These are phyloP conservation scores for Progne subis DNA, from an alignment of 2,113 vertebrate genomes.

Conservation along the genomic window DNA sequence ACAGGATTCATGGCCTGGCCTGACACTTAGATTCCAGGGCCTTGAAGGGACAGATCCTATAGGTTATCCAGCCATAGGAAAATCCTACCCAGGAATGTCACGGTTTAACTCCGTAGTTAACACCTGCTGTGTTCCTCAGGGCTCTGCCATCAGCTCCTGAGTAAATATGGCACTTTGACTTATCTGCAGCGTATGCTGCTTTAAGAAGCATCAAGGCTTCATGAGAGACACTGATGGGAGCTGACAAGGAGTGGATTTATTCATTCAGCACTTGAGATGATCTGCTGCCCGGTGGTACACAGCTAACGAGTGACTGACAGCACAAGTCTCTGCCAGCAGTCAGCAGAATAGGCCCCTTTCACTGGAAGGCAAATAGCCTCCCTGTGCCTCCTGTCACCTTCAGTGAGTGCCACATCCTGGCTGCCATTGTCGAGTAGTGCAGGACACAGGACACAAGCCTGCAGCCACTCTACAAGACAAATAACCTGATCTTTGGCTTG, in stretches of 20 bases:
- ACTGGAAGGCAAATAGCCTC: not conserved
- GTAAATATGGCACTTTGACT: not conserved
- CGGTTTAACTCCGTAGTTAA: not conserved
- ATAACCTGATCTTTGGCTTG: not conserved
- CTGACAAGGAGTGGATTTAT: constrained; percentile 66
- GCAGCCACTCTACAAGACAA: not conserved
- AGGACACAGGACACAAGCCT: not conserved
- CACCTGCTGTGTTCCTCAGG: not conserved
- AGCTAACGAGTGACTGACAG: constrained; percentile 25
- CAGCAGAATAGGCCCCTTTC: not conserved
- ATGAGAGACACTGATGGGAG: constrained; percentile 50
- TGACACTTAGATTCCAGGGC: not conserved
- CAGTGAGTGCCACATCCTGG: not conserved
- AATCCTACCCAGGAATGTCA: not conserved
- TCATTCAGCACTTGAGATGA: constrained; percentile 48
- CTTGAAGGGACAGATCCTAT: not conserved
- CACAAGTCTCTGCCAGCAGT: constrained; percentile 9
- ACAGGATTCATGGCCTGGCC: not conserved
- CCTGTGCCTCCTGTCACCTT: constrained; percentile 3
- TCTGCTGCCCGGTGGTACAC: constrained; percentile 26
- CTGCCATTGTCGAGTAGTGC: rapidly evolving
- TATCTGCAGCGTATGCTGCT: constrained; percentile 19
- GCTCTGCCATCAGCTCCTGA: not conserved
- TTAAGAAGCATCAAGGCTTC: constrained; percentile 42
- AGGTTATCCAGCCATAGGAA: not conserved